Percentiles rank a stretch among this genome's conserved stretches.
phyloP scores from a whole-genome alignment of 2,888 invertebrate species.

The Xanthorhoe spadicearia region DNA sequence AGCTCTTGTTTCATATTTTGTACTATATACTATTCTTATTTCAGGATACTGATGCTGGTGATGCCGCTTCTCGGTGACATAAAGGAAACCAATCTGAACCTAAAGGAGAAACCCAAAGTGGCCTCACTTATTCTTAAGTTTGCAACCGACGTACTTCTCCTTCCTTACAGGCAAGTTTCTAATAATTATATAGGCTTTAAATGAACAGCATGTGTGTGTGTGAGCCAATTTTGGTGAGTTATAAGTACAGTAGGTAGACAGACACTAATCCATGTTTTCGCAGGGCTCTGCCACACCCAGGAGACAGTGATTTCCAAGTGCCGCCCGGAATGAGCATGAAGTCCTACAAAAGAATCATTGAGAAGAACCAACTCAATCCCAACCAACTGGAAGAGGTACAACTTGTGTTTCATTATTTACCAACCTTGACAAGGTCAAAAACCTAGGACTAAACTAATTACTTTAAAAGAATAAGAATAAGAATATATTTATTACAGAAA shows the following conservation, averaged over 20 bases:
- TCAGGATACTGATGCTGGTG: conserved; percentile 90
- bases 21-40: conserved; percentile 42
- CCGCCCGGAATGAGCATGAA: conserved; percentile 92
- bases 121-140: conserved; percentile 89
- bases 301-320: conserved; percentile 82
- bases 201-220: too few relatives aligned
- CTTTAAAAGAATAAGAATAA: too few relatives aligned
- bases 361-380: conserved; percentile 88
- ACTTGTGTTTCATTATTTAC: neutral
- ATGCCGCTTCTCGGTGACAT: conserved; percentile 92
- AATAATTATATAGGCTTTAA: too few relatives aligned
- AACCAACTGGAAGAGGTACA: conserved; percentile 92
- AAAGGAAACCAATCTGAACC: conserved; percentile 86
- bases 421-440: too few relatives aligned
- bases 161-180: conserved; percentile 91
- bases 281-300: conserved; percentile 82
- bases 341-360: conserved; percentile 90
- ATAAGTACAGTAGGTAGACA: too few relatives aligned
- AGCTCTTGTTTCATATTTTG: neutral
- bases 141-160: conserved; percentile 91
- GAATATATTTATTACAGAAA: too few relatives aligned
- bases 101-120: conserved; percentile 89
- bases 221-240: too few relatives aligned
- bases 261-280: conserved; percentile 20
- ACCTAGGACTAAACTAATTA: too few relatives aligned